Base-by-base conservation (phyloP, 2,113 vertebrate species). In the Cyprinodon tularosa region DNA sequence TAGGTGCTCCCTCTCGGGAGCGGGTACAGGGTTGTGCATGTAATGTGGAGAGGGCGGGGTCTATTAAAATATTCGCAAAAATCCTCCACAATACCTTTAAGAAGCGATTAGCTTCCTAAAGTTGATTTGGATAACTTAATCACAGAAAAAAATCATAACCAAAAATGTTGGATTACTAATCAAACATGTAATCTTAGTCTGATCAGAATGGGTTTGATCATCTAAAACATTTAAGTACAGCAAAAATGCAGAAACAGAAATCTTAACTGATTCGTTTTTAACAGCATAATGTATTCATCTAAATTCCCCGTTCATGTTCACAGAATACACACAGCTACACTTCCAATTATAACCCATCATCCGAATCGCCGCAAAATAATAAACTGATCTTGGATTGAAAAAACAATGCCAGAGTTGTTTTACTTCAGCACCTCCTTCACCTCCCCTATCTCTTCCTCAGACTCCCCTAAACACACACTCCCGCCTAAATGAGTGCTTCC, bases 401-500 rank as follows among this genome's bases (percentile, higher is more conserved):
- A 77, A 83, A 80, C 74, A 84, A 80, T 78, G 50, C 38, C 74
- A 62, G 62, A 39, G 42, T 57, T 82, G 67, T 74, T 82, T 89
- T 76, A 66, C 78, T 64, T 73, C 39, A 8, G 63, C 53, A 53
- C 29, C 76, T 68, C 67, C 83, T 66, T 68, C 66, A 76, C 73
- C 71, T 29, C 50, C 74, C 71, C 65, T 66, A 39, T 72, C 60
- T 68, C 67, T 82, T 85, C 66, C 83, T 76, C 67, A 57, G 17
- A 74, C 44, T 68, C 50, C 44, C 67, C 50, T 45, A 73, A 71
- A 40, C 66, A 72, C 74, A 65, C 69, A 67, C 75, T 73, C 22
- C 44, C 74, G 78, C 69, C 50, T 85, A 88, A 89, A 83, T 76
- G 81, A 86, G 85, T 68, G 72, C 76, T 86, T 90, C 81, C 82